A percentile compares a stretch with the other conserved stretches of the same genome.
phyloP scores from a whole-genome alignment of 2,888 invertebrate species.

The Strigamia transsilvanica region DNA sequence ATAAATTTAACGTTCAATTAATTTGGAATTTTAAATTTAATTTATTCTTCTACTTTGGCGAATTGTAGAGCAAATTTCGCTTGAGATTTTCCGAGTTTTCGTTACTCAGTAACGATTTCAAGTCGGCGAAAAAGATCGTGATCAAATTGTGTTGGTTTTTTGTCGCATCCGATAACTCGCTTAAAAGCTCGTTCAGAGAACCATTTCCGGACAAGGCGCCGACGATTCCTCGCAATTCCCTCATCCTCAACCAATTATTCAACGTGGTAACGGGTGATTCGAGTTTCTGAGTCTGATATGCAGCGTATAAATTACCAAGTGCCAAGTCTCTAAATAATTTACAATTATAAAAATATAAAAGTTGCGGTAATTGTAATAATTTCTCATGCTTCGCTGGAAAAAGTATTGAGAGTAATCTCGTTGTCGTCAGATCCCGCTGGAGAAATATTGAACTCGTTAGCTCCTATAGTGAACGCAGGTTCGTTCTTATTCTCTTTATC shows the following conservation, averaged over 20 bases:
- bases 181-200: constrained; percentile 57
- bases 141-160: constrained; percentile 57
- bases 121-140: constrained; percentile 57
- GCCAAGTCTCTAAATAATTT: neutral
- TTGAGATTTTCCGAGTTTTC: constrained; percentile 5
- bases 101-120: constrained; percentile 54
- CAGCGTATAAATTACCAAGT: neutral
- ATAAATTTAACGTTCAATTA: neutral
- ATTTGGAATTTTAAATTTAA: neutral
- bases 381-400: neutral
- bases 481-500: too few species aligned
- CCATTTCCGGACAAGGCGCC: constrained; percentile 62
- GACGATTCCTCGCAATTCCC: constrained; percentile 72
- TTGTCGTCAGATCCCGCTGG: neutral
- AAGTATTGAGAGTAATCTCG: neutral
- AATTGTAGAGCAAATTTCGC: neutral
- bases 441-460: neutral
- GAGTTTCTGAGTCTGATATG: neutral
- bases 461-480: neutral
- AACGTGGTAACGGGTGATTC: constrained; percentile 67
- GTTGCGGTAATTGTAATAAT: neutral
- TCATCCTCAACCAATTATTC: constrained; percentile 73
- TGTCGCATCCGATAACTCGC: constrained; percentile 53
- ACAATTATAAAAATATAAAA: neutral
- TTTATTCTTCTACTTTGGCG: neutral